phyloP scores from a whole-genome alignment of 2,888 invertebrate species.

The Cecidostiba fungosa region DNA sequence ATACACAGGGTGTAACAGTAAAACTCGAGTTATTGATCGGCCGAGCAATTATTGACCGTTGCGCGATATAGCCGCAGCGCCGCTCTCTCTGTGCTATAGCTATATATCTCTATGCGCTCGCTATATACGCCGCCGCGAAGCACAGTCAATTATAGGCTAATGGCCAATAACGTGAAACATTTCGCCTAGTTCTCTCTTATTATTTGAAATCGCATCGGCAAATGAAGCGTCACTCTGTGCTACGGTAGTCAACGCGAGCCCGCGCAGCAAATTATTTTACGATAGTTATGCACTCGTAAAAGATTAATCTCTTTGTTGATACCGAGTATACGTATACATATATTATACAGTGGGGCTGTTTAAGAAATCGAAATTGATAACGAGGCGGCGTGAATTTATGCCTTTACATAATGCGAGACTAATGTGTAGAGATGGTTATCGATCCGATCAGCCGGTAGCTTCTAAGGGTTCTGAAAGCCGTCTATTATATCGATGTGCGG shows the following conservation, averaged over 20 bases:
- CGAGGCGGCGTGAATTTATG: background rate
- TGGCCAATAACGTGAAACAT: constrained; percentile 55
- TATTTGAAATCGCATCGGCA: constrained; percentile 41
- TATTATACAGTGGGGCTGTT: background rate
- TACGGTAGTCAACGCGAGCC: background rate
- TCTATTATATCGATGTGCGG: background rate
- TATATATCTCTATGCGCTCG: background rate
- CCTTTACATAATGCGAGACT: constrained; percentile 10
- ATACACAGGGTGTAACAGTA: constrained; percentile 1
- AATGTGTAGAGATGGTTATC: constrained; percentile 26
- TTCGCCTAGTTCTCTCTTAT: constrained; percentile 17
- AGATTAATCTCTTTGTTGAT: background rate
- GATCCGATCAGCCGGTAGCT: constrained; percentile 6
- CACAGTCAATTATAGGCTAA: constrained; percentile 57
- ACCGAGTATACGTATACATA: no score
- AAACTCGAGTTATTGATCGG: constrained; percentile 48
- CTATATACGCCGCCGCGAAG: background rate
- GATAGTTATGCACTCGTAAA: constrained; percentile 30
- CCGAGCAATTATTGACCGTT: constrained; percentile 48
- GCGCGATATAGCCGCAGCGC: constrained; percentile 18
- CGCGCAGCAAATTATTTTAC: constrained; percentile 24
- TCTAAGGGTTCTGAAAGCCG: background rate
- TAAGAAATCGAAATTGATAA: background rate
- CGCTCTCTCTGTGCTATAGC: background rate
- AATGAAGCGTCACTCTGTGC: constrained; percentile 39